Base-by-base conservation (phyloP, 2,113 vertebrate species). In the Mesembrinibis cayennensis region DNA sequence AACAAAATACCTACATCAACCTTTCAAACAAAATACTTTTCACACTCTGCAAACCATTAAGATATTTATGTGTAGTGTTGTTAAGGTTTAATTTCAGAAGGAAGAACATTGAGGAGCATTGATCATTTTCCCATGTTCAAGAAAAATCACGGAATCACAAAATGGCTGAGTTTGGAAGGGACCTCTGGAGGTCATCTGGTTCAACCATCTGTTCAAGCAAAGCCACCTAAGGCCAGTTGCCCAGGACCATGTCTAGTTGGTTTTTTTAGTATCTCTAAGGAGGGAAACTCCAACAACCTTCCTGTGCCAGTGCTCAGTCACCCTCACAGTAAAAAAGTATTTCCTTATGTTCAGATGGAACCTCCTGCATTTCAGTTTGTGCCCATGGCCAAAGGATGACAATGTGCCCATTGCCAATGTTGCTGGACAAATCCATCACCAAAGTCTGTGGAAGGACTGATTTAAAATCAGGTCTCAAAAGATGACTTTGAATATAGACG, bases 171-270 rank as follows among this genome's bases (percentile, higher is more conserved):
- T 29, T 87, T 44, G 50, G 34, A 71, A 95, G 13, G 15, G 34
- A 67, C 9, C 7, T 45, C 40, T 74, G 25, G 44, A 86, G 11
- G 16, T 47, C 40, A 53, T 52, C 36, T 62, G 30, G 10, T 52
- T 40, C 47, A 82, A 25, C 14, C 14, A 11, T 29, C 30, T 91
- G 62, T 23, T 63, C 40, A 62, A 56, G 34, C 36, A 82, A 50
- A 16, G 40, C 13, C 36, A 62, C 29, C 16, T 32, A 16, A 4
- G 62, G 3, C 17, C 30, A 47, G 56, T 32, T 56, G 14, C 13
- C 36, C n/a, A 30, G 36, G 36, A 38, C 49, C 0, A 1, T 10
- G 5, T 23, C 12, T 30, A 56, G 15, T 6, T n/a, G 23, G 0
- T 6, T 69, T 38, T 38, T 56, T 44, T 19, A 53, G 40, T 40